phyloP scores from a whole-genome alignment of 2,888 invertebrate genomes.

The Zootermopsis nevadensis region DNA sequence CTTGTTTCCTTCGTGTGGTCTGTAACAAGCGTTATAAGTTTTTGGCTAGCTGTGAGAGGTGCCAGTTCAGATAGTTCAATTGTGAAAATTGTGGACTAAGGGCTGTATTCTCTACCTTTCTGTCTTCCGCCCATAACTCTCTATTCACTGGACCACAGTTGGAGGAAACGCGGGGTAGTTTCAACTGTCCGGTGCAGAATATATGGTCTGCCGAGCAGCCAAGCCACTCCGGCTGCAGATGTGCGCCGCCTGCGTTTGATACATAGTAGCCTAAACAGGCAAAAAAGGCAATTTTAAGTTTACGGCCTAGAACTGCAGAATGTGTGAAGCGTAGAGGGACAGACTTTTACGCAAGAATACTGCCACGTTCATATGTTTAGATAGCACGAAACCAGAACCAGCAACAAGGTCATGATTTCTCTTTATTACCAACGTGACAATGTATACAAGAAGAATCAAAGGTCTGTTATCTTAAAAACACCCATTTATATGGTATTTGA shows the following conservation, averaged over 20 bases:
- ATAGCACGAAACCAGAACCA: too few relatives aligned
- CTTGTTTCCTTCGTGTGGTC: neutral
- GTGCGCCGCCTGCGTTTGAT: neutral
- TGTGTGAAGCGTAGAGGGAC: neutral
- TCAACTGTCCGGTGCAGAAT: constrained; percentile 29
- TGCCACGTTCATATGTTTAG: too few relatives aligned
- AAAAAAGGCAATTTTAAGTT: neutral
- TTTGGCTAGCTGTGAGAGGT: neutral
- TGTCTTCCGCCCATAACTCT: constrained; percentile 32
- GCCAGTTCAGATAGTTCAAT: constrained; percentile 16
- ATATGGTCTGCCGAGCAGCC: constrained; percentile 1
- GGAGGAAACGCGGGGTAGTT: constrained; percentile 19
- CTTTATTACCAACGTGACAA: too few relatives aligned
- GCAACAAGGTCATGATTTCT: too few relatives aligned
- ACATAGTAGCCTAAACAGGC: constrained; percentile 26
- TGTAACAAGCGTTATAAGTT: constrained; percentile 33
- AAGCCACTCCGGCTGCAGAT: neutral
- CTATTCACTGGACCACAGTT: constrained; percentile 22
- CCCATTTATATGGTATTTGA: too few relatives aligned
- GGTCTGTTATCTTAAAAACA: too few relatives aligned
- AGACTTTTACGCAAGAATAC: too few relatives aligned
- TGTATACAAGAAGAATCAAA: too few relatives aligned
- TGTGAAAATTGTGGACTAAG: constrained; percentile 39
- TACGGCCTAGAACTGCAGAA: neutral
- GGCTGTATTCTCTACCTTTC: constrained; percentile 23